Base-by-base conservation (phyloP, 2,113 vertebrate species). In the Patagioenas fasciata region DNA sequence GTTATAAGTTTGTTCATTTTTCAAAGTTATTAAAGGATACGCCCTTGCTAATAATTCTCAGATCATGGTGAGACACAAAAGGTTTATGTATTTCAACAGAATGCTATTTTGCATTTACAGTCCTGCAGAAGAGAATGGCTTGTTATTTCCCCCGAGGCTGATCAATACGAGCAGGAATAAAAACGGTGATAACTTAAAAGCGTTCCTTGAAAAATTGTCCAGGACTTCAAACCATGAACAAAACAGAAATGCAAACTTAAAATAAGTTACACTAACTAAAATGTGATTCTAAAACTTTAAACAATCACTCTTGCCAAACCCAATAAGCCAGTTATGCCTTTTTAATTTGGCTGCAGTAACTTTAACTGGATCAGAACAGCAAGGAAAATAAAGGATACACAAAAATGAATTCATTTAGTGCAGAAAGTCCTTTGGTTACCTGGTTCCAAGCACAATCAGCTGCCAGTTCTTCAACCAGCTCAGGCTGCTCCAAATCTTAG, bases 31-130 rank as follows among this genome's bases (percentile, higher is more conserved):
- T 97, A 91, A 94, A 95, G 77, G 88, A 96, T 94, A 96, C 40
- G 9, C 77, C 91, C 77, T 65, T 87, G 72, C 61, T 86, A 96
- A 86, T 94, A 96, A 94, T 79, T 94, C 70, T 96, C 61, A 91
- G 77, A 65, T 89, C 77, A 58, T 14, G 53, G 80, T 89, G 83
- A 93, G 78, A 87, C 53, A 83, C 85, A 95, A 88, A 93, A 95
- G 77, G 72, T 95, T 96, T 88, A 83, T 87, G 50, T 91, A 95
- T 96, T 96, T 96, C 96, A 96, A 54, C 92, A 94, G 86, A 94
- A 97, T 65, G 65, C 36, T 92, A 89, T 96, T 97, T 96, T 92
- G 90, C 93, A 93, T 96, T 97, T 95, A 93, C 65, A 93, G 61
- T 91, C 92, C 73, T 87, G 69, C 80, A 71, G 12, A 18, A 82